phyloP scores from a whole-genome alignment of 2,113 vertebrate genomes.

The Pollimyrus isidori region DNA sequence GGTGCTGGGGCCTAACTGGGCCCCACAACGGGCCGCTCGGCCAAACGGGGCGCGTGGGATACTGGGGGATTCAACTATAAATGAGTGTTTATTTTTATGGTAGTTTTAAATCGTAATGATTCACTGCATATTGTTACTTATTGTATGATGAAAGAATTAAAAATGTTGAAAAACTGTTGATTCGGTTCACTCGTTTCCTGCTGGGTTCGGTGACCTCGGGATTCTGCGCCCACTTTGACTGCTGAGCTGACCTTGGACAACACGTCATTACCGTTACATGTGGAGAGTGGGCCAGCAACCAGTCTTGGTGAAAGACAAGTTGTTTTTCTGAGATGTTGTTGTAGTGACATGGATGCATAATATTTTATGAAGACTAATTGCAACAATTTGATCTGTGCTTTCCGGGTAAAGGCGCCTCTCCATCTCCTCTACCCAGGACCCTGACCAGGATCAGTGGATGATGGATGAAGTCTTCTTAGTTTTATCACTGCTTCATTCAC shows the following conservation, averaged over 20 bases:
- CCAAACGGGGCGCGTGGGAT: not conserved
- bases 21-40: not conserved
- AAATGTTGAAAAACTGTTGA: not conserved
- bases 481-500: not conserved
- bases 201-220: not conserved
- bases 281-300: not conserved
- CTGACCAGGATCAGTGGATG: not conserved
- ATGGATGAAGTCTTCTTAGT: not conserved
- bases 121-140: not conserved
- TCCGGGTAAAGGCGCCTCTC: not conserved
- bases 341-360: not conserved
- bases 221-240: not conserved
- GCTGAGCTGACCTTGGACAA: not conserved
- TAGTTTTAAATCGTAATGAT: not conserved
- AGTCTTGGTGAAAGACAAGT: not conserved
- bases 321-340: not conserved
- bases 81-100: not conserved
- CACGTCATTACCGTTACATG: not conserved
- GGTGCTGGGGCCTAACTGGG: conserved; percentile 69
- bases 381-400: not conserved
- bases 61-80: not conserved
- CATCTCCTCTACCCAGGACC: too few relatives aligned
- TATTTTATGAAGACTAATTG: not conserved
- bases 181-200: not conserved
- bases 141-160: conserved; percentile 6